Evolutionary conservation across 2,888 invertebrate genomes (phyloP).

Genomic region (Philonicus albiceps): DNA sequence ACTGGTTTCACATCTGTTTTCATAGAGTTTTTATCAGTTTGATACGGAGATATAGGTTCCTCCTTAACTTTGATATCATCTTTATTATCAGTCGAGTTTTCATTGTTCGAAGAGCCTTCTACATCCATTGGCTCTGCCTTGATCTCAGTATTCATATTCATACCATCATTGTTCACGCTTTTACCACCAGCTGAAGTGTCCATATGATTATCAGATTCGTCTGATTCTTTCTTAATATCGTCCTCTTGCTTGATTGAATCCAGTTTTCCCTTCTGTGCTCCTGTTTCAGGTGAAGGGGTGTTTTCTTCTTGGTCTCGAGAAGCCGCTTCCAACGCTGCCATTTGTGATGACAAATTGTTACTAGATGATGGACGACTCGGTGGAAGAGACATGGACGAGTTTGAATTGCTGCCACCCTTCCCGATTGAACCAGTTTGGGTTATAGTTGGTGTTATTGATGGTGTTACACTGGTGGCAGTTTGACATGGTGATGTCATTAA

Average conservation of each 20-base stretch:
- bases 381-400: conserved; percentile 51
- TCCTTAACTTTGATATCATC: conserved; percentile 67
- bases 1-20: conserved; percentile 71
- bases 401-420: conserved; percentile 51
- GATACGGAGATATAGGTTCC: conserved; percentile 68
- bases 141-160: conserved; percentile 67
- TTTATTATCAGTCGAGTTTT: conserved; percentile 62
- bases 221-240: conserved; percentile 75
- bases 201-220: conserved; percentile 63
- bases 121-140: conserved; percentile 64
- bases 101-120: conserved; percentile 55
- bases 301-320: conserved; percentile 72
- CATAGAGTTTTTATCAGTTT: conserved; percentile 60
- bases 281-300: conserved; percentile 67
- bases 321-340: conserved; percentile 76
- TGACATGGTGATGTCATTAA: conserved; percentile 59
- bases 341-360: conserved; percentile 71
- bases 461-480: conserved; percentile 53
- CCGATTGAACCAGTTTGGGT: conserved; percentile 51
- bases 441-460: conserved; percentile 52
- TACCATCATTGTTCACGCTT: conserved; percentile 72
- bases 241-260: conserved; percentile 73
- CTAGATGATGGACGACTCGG: conserved; percentile 62
- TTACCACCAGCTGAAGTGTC: conserved; percentile 65
- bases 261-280: conserved; percentile 69